Evolutionary conservation across 2,797 vertebrate species (phyloP), one percentile per base, ranked within the genome.

Genomic region (Mareca strepera): DNA sequence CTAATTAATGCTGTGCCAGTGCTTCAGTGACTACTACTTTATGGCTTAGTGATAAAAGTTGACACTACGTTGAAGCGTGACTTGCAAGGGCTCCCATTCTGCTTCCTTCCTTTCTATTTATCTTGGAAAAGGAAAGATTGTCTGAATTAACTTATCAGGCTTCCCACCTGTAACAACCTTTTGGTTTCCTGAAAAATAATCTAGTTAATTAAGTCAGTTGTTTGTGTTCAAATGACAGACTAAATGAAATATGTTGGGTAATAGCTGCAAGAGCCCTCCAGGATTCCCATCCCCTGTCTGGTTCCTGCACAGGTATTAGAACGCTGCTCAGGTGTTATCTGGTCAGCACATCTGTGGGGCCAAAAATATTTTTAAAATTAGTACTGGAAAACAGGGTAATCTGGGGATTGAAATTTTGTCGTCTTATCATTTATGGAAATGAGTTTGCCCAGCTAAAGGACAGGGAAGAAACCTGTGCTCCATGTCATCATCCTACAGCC

Each of bases 31-130:
- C 81, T 48, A 2, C 2, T 3, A 3, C 6, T 92, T 93, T 90
- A 92, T 93, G 76, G 84, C 84, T 76, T 4, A 9, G 87, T 92
- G 83, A 91, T 94, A 88, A 94, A 96, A 76, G 80, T 15, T 81
- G 76, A 31, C 55, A 55, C 63, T 8, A 5, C 22, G 52, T 88
- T 72, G 59, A 90, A 86, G 39, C 1, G 2, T 56, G 86, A 63
- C 78, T 85, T 93, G 60, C 3, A 3, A 48, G 63, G 37, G 29
- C 41, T 74, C 37, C n/a, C 70, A 52, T 78, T 70, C 64, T 29
- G 4, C 86, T 93, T 90, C 93, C 77, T 93, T 73, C 56, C 70
- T 48, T 63, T 23, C 56, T 82, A 3, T 86, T 85, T 89, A 28
- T 55, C 90, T 86, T 41, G 44, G 69, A 48, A 68, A 64, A 48